Base-by-base conservation (phyloP, 2,113 vertebrate genomes). In the Dicentrarchus labrax region DNA sequence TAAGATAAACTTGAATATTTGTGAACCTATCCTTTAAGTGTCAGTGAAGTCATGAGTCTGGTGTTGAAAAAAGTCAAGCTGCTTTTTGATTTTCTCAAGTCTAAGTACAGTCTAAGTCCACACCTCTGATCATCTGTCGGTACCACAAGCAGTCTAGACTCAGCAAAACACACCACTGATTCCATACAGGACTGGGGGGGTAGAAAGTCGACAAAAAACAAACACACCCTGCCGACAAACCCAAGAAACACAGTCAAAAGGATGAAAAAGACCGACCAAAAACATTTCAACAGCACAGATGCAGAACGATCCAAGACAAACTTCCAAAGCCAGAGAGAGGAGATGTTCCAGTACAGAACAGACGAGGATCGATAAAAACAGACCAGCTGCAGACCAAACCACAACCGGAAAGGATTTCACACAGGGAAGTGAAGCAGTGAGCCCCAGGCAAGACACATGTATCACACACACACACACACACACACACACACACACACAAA, bases 221-320 rank as follows among this genome's bases (percentile, higher is more conserved):
- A 56, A 89, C 78, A 78, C 54, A 91, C 10, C 68, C 71, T 45
- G 39, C 24, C 4, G 9, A 90, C 84, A 60, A 78, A 82, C 66
- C 79, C 69, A 83, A 84, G 73, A 86, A 68, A 90, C 65, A 89
- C 78, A 90, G 39, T 64, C 69, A 86, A 56, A 30, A 60, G 79
- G 47, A 92, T 80, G 78, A 56, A 78, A 30, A 74, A 72, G 73
- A 72, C 36, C 81, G 60, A 30, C 45, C 53, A 30, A 83, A 83
- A 83, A 90, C 78, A 84, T 15, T 64, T 85, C 54, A 84, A 89
- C 88, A 83, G 85, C 61, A 92, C 84, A 89, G 36, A 89, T 76
- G 73, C 78, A 89, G 74, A 88, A 68, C 84, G 72, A 89, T 64
- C 86, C 62, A 72, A 85, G 87, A 92, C 90, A 90, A 94, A 89